Evolutionary conservation across 2,888 invertebrate species (phyloP).

Genomic region (Trichopria drosophilae): DNA sequence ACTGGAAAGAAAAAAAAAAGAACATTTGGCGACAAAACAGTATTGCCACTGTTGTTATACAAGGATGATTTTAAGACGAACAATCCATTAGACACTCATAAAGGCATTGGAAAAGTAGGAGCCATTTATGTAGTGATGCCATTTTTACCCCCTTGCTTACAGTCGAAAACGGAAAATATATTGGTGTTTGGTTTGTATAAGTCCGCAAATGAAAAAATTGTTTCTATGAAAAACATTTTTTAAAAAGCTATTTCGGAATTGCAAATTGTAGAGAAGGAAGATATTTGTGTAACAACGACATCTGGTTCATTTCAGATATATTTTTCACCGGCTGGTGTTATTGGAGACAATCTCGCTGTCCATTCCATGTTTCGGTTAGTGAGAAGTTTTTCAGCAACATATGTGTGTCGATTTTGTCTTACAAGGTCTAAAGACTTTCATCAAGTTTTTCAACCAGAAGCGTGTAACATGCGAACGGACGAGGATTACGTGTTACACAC

Average conservation of each 20-base stretch:
- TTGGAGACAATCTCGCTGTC: constrained; percentile 36
- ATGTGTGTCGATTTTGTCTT: constrained; percentile 27
- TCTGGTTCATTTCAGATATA: constrained; percentile 11
- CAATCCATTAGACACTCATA: constrained; percentile 36
- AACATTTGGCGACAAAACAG: constrained; percentile 16
- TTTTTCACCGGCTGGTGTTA: constrained; percentile 27
- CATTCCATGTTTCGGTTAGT: constrained; percentile 25
- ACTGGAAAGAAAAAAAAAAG: constrained; percentile 22
- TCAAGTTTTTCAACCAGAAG: constrained; percentile 12
- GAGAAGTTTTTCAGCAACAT: constrained; percentile 21
- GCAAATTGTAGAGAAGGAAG: constrained; percentile 23
- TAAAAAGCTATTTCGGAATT: constrained; percentile 30
- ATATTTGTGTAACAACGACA: constrained; percentile 15
- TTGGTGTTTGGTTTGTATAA: constrained; percentile 35
- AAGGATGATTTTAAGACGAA: constrained; percentile 38
- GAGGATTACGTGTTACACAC: constrained; percentile 13
- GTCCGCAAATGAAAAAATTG: constrained; percentile 27
- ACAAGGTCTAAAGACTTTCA: constrained; percentile 15
- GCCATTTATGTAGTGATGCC: constrained; percentile 31
- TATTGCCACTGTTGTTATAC: constrained; percentile 34
- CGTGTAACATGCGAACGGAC: constrained; percentile 5
- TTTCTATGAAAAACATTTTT: constrained; percentile 31
- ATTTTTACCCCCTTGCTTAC: constrained; percentile 28
- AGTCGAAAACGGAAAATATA: constrained; percentile 35
- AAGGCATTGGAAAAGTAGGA: constrained; percentile 36